phyloP scores from a whole-genome alignment of 2,888 invertebrate genomes.

The Mechanitis mazaeus region DNA sequence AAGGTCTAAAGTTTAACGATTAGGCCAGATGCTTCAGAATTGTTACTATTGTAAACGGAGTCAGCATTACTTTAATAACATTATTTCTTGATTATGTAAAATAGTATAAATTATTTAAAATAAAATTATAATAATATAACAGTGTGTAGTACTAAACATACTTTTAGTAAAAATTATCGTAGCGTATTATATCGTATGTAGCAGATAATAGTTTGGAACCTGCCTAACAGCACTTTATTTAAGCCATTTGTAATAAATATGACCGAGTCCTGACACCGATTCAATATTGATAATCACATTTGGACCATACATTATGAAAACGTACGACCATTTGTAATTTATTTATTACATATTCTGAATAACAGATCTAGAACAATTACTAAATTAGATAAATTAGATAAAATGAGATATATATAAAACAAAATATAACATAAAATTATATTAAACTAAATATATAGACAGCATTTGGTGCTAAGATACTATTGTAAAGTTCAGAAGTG shows the following conservation, averaged over 20 bases:
- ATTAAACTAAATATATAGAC: not conserved
- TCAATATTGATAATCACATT: not conserved
- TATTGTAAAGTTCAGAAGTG: conserved; percentile 1
- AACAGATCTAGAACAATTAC: too few relatives aligned
- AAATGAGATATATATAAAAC: not conserved
- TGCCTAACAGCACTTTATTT: too few relatives aligned
- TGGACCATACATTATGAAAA: not conserved
- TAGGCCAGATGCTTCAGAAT: not conserved
- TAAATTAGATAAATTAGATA: too few relatives aligned
- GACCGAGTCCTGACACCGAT: not conserved
- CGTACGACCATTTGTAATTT: not conserved
- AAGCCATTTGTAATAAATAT: not conserved
- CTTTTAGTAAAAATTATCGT: too few relatives aligned
- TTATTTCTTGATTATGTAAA: too few relatives aligned
- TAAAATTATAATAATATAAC: too few relatives aligned
- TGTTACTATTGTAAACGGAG: not conserved
- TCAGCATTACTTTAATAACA: too few relatives aligned
- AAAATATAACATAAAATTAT: not conserved
- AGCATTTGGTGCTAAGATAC: not conserved
- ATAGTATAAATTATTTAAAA: too few relatives aligned
- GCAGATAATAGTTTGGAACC: too few relatives aligned
- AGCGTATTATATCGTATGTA: too few relatives aligned
- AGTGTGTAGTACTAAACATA: too few relatives aligned
- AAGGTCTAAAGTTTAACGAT: conserved; percentile 3
- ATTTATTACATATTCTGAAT: not conserved